phyloP scores from a whole-genome alignment of 2,797 vertebrate genomes.

The Dallia pectoralis region DNA sequence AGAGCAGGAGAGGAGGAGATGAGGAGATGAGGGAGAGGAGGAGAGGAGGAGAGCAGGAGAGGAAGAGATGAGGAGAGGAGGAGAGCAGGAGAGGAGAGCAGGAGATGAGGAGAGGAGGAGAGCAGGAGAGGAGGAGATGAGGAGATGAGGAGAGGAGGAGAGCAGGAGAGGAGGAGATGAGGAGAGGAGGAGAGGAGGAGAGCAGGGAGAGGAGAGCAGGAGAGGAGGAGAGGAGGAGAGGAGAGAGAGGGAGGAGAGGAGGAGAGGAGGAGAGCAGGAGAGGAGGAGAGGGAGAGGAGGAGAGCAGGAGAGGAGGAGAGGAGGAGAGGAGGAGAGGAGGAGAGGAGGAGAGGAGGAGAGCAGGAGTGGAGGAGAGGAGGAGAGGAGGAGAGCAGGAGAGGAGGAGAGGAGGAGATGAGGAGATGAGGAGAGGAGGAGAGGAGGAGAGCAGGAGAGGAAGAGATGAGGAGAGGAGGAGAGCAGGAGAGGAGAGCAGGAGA shows the following conservation, averaged over 20 bases:
- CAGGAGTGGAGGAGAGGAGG: no score
- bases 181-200: conserved; percentile 2
- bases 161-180: conserved; percentile 1
- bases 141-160: not conserved
- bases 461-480: not conserved
- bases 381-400: not conserved
- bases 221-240: not conserved
- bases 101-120: not conserved
- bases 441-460: no score
- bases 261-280: no score
- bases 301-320: conserved; percentile 2
- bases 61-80: no score
- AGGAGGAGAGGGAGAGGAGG: conserved; percentile 3
- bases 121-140: conserved; percentile 1
- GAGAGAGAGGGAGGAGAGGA: no score
- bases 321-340: conserved; percentile 1
- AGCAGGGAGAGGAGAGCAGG: no score
- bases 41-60: no score
- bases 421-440: no score
- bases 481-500: not conserved
- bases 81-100: conserved; percentile 1
- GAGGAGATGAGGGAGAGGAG: no score
- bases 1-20: conserved; percentile 1
- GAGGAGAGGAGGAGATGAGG: no score
- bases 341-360: not conserved